Conservation (phyloP, 2,113 vertebrate genomes). For the Tauraco erythrolophus region DNA sequence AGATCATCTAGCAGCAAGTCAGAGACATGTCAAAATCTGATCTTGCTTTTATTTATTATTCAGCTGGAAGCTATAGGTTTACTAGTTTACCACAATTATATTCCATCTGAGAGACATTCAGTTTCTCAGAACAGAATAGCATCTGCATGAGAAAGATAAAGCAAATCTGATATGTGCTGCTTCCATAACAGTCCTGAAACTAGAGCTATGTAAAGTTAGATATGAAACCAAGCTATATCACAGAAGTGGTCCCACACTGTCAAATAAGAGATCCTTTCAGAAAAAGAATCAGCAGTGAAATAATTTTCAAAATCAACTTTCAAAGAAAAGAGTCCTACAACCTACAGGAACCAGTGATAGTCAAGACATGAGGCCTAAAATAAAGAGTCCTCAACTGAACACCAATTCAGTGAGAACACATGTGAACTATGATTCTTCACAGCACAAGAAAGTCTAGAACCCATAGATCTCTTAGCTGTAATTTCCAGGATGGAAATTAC, state of each 20-base stretch:
- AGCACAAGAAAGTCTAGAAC: not conserved
- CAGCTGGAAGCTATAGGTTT: slow-evolving; percentile 14
- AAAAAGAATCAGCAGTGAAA: not conserved
- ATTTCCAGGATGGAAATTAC: not conserved
- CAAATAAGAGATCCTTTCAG: not conserved
- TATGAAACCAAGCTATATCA: not conserved
- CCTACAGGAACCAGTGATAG: not conserved
- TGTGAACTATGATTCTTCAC: not conserved
- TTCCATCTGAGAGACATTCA: not conserved
- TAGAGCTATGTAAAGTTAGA: not conserved
- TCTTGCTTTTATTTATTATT: slow-evolving; percentile 5
- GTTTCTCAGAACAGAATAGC: not conserved
- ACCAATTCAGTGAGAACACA: not conserved
- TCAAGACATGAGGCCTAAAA: not conserved
- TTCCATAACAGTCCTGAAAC: not conserved
- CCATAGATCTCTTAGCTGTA: not conserved
- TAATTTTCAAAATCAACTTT: not conserved
- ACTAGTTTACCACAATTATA: not conserved
- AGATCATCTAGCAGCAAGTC: not conserved
- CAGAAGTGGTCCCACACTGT: not conserved
- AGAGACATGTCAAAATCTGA: not conserved
- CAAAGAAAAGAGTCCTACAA: not conserved
- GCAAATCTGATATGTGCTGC: not conserved
- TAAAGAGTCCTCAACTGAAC: not conserved
- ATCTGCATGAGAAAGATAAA: not conserved